Evolutionary conservation across 2,888 invertebrate genomes (phyloP), one percentile per base, ranked within the genome.

Genomic region (Chouioia cunea): DNA sequence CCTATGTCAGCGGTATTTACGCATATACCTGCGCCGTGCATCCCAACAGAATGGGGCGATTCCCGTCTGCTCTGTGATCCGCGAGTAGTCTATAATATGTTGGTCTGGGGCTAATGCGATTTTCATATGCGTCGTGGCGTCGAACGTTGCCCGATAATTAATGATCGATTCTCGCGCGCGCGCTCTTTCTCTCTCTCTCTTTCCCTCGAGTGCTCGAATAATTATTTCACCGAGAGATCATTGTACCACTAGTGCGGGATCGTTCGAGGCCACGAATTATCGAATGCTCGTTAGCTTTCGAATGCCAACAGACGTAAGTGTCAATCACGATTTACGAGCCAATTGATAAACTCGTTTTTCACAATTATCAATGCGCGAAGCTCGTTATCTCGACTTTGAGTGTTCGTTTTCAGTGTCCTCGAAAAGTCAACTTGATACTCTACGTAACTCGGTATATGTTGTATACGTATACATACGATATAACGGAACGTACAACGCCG

Each of bases 101-200:
- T 79, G 78, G 78, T 78, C 77, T 36, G 36, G n/a, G 78, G 56
- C 15, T 85, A 83, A 85, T 85, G 79, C 75, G 82, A 82, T 82
- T 85, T 84, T 83, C 78, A 83, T 83, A 75, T 74, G 77, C 75
- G 59, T 58, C 74, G 67, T 73, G 75, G 70, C 60, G 46, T 63
- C 67, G 63, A 70, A 63, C 65, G n/a, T n/a, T n/a, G 15, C 14
- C n/a, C 22, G 47, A 68, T 82, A 82, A 83, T 83, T 83, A 82
- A 83, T 83, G 82, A 81, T 80, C 70, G 36, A 27, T 2, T 27
- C n/a, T n/a, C n/a, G n/a, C 6, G 4, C 27, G 27, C 22, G n/a
- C n/a, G n/a, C n/a, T n/a, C n/a, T n/a, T n/a, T n/a, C n/a, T n/a
- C n/a, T n/a, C 4, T 6, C 22, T 60, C 8, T 20, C 3, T 6